Evolutionary conservation across 2,797 vertebrate genomes (phyloP).

Genomic region (Protonibea diacanthus): DNA sequence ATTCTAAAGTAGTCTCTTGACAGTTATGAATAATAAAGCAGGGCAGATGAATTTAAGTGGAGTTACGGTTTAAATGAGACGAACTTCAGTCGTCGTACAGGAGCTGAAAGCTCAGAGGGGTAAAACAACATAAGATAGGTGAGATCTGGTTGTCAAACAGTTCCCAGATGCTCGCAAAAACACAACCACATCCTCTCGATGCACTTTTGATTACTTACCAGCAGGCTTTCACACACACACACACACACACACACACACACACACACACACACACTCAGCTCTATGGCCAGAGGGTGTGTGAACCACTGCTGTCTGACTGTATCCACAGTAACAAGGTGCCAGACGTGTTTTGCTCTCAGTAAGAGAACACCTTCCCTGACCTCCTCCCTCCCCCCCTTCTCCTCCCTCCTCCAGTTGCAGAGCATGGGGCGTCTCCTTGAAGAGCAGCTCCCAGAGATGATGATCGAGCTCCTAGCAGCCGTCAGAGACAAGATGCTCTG

Average conservation of each 20-base stretch:
- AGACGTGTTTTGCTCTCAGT: slow-evolving; percentile 53
- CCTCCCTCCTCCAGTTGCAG: slow-evolving; percentile 88
- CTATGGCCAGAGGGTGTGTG: slow-evolving; percentile 56
- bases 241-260: slow-evolving; percentile 37
- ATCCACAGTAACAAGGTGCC: slow-evolving; percentile 68
- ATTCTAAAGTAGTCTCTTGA: not conserved
- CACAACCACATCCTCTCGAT: slow-evolving; percentile 27
- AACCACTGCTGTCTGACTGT: slow-evolving; percentile 57
- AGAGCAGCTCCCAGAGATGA: slow-evolving; percentile 98
- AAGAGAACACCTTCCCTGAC: slow-evolving; percentile 44
- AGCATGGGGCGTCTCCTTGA: slow-evolving; percentile 95
- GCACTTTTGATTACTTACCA: slow-evolving; percentile 32
- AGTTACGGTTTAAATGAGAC: slow-evolving; percentile 22
- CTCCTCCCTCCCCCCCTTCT: slow-evolving; percentile 7
- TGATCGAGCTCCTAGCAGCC: slow-evolving; percentile 93
- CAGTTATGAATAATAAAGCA: slow-evolving; percentile 35
- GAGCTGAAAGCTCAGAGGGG: not conserved
- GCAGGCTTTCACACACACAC: slow-evolving; percentile 31
- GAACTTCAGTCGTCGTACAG: not conserved
- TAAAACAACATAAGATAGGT: slow-evolving; percentile 15
- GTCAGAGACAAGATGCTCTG: slow-evolving; percentile 98
- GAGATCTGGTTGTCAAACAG: slow-evolving; percentile 33
- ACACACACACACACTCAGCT: slow-evolving; percentile 29
- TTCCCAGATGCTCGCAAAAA: slow-evolving; percentile 50
- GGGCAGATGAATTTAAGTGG: slow-evolving; percentile 19